Conservation (phyloP, 92 coral and sea anemone species). For the Pocillopora meandrina region DNA sequence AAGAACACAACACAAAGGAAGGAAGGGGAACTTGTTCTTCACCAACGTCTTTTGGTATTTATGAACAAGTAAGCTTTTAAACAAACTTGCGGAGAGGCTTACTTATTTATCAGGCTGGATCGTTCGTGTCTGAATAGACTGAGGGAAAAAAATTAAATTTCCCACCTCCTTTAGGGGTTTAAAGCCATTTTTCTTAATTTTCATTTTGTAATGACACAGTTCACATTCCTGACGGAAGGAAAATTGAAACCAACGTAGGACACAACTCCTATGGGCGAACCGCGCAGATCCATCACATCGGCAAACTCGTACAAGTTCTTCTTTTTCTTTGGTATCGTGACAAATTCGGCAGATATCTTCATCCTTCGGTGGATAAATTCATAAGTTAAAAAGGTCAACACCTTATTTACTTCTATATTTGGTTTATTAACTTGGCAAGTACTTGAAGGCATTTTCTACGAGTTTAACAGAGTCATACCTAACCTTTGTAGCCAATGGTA, state of each 20-base stretch:
- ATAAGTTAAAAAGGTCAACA: background rate
- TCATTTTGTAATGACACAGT: constrained; percentile 59
- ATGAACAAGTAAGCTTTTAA: too few species aligned
- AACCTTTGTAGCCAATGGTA: too few species aligned
- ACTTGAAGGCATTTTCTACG: too few species aligned
- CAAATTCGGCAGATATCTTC: constrained; percentile 76
- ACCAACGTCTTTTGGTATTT: too few species aligned
- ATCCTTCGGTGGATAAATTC: background rate
- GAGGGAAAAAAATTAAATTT: background rate
- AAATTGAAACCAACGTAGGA: constrained; percentile 61
- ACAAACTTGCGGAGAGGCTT: too few species aligned
- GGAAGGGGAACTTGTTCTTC: too few species aligned
- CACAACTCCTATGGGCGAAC: constrained; percentile 65
- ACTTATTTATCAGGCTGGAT: too few species aligned
- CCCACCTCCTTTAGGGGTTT: constrained; percentile 53
- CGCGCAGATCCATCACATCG: constrained; percentile 69
- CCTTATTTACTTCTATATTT: background rate
- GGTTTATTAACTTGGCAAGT: too few species aligned
- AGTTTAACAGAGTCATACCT: too few species aligned
- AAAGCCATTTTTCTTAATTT: constrained; percentile 49
- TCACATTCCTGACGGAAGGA: constrained; percentile 36
- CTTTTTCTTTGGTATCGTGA: constrained; percentile 54
- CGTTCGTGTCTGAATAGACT: background rate
- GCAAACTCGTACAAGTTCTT: constrained; percentile 67
- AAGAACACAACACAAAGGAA: too few species aligned